These are phyloP conservation scores for Nyctibius grandis DNA, from an alignment of 2,797 vertebrate species.

Conservation along the genomic window DNA sequence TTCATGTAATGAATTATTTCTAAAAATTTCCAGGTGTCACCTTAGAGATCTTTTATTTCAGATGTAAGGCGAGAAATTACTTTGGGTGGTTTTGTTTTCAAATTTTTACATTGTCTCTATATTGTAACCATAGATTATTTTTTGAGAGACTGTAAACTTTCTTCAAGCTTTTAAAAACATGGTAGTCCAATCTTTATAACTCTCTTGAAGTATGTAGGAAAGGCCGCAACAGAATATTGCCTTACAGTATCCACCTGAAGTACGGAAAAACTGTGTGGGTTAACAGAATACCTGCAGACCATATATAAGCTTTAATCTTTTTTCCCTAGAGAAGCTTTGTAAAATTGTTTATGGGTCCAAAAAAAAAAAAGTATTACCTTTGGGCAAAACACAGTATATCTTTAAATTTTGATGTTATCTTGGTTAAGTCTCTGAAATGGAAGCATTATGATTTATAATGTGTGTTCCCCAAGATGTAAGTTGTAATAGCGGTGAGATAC, in stretches of 20 bases:
- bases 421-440: not conserved
- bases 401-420: not conserved
- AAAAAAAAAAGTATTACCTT: not conserved
- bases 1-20: not conserved
- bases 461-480: not conserved
- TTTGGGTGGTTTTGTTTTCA: not conserved
- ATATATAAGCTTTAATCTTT: not conserved
- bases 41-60: not conserved
- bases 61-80: not conserved
- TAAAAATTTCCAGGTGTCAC: not conserved
- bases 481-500: not conserved
- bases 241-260: not conserved
- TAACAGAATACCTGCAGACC: not conserved
- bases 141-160: not conserved
- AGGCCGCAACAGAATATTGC: not conserved
- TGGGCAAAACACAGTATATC: not conserved
- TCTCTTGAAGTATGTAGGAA: not conserved
- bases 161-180: not conserved
- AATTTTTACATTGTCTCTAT: not conserved
- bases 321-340: not conserved
- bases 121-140: not conserved
- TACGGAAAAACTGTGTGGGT: not conserved
- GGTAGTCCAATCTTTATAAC: not conserved
- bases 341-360: not conserved
- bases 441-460: not conserved